Evolutionary conservation across 2,113 vertebrate species (phyloP), one percentile per base, ranked within the genome.

Genomic region (Edolisoma coerulescens): DNA sequence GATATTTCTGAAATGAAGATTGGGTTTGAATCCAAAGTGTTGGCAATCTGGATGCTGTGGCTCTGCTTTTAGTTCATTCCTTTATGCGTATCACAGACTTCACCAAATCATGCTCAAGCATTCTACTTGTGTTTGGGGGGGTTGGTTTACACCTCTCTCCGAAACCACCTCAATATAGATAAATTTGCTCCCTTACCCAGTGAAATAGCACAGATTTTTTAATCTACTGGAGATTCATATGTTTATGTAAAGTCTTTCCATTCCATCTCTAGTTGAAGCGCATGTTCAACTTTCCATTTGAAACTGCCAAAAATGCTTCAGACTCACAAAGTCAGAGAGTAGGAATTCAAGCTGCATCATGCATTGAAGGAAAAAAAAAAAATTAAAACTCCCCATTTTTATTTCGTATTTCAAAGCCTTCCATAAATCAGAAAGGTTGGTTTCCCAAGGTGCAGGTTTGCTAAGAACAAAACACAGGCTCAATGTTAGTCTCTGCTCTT

Each of bases 301-400:
- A 93, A 97, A 93, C 70, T 90, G 88, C 97, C 96, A 97, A 98
- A 94, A 95, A 91, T 89, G 87, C 95, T 89, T 95, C 81, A 95
- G 74, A 95, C 71, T 92, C 42, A 10, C 81, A 47, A 93, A 96
- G 69, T 94, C 92, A 94, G 78, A 92, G 91, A 97, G 91, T 10
- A 97, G 90, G 89, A 93, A 95, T 93, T 94, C 90, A 96, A 75
- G 65, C 26, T 81, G 90, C 90, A 96, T 71, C 80, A 42, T 64
- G 52, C 57, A 68, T 11, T 90, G 78, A 84, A 86, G 20, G 60
- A 79, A 86, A 86, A 87, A 90, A 90, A 76, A 52, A 89, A 94
- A 84, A 32, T 65, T 82, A 33, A 85, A 68, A 22, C 37, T 49
- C 57, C 32, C 15, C 1, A 24, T 63, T 84, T 95, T 74, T 77